These are phyloP conservation scores for Enteromius radiatus DNA, from an alignment of 2,797 vertebrate genomes.

Conservation along the genomic window DNA sequence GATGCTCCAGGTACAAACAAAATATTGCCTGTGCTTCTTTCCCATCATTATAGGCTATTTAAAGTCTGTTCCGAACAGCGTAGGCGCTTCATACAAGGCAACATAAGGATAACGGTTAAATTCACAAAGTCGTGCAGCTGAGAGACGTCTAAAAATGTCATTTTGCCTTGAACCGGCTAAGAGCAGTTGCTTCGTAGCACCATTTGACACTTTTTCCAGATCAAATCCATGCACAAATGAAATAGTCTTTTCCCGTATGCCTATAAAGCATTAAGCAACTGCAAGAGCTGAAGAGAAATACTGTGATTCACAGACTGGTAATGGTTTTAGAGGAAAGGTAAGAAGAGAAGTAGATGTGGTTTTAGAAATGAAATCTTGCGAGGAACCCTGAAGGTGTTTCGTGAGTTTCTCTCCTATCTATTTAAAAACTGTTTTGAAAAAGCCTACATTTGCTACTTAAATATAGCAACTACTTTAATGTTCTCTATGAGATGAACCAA, in stretches of 20 bases:
- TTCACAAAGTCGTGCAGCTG: neutral
- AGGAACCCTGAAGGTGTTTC: neutral
- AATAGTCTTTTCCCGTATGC: conserved; percentile 17
- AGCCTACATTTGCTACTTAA: neutral
- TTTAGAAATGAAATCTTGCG: conserved; percentile 1
- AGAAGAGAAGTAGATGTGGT: neutral
- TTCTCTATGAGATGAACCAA: neutral
- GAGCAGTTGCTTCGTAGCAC: conserved; percentile 18
- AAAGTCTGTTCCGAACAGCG: conserved; percentile 2
- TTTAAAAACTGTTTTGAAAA: neutral
- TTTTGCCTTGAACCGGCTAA: conserved; percentile 18
- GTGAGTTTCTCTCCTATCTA: neutral
- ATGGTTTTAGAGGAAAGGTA: neutral
- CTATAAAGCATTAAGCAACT: conserved; percentile 3
- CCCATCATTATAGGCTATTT: neutral
- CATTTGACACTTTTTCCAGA: conserved; percentile 13
- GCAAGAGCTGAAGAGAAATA: conserved; percentile 22
- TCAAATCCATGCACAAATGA: conserved; percentile 16
- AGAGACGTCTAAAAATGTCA: neutral
- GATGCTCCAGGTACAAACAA: conserved; percentile 14
- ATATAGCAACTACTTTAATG: neutral
- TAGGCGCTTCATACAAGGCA: neutral
- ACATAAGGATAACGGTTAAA: conserved; percentile 25
- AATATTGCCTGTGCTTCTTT: neutral
- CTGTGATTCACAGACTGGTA: conserved; percentile 7